Evolutionary conservation across 2,888 invertebrate species (phyloP).

Genomic region (Luperina nickerlii): DNA sequence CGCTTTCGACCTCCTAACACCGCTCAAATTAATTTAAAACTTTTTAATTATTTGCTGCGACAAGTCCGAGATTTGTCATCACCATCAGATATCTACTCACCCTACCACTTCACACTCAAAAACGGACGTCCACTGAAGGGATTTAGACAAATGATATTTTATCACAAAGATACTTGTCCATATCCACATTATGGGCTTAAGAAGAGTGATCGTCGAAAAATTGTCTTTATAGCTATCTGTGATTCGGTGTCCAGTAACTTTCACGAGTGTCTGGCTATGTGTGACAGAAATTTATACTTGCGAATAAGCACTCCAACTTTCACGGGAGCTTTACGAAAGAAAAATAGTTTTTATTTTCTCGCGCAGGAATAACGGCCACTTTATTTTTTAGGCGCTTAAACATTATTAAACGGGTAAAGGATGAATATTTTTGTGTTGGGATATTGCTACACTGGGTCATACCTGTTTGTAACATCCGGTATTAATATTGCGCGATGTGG

Average conservation of each 20-base stretch:
- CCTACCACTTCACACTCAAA: constrained; percentile 20
- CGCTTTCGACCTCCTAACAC: constrained; percentile 77
- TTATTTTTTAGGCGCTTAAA: constrained; percentile 68
- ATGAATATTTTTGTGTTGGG: constrained; percentile 68
- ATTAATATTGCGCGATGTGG: constrained; percentile 57
- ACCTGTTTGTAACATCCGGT: constrained; percentile 22
- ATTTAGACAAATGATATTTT: constrained; percentile 25
- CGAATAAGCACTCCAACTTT: constrained; percentile 72
- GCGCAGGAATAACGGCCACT: constrained; percentile 58
- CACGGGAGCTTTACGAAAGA: constrained; percentile 66
- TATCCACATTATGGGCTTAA: constrained; percentile 44
- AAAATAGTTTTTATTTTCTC: constrained; percentile 71
- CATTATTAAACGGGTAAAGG: constrained; percentile 68
- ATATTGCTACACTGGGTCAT: constrained; percentile 35
- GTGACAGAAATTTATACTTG: constrained; percentile 73
- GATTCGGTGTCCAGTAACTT: constrained; percentile 51
- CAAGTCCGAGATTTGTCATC: constrained; percentile 76
- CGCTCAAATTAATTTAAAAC: constrained; percentile 81
- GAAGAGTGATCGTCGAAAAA: constrained; percentile 57
- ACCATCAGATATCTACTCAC: constrained; percentile 46
- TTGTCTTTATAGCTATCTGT: constrained; percentile 56
- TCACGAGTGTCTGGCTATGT: constrained; percentile 58
- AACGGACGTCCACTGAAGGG: background rate
- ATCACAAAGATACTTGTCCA: constrained; percentile 25
- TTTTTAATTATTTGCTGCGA: constrained; percentile 83